phyloP scores from a whole-genome alignment of 2,113 vertebrate genomes.

The Sebastes fasciatus region DNA sequence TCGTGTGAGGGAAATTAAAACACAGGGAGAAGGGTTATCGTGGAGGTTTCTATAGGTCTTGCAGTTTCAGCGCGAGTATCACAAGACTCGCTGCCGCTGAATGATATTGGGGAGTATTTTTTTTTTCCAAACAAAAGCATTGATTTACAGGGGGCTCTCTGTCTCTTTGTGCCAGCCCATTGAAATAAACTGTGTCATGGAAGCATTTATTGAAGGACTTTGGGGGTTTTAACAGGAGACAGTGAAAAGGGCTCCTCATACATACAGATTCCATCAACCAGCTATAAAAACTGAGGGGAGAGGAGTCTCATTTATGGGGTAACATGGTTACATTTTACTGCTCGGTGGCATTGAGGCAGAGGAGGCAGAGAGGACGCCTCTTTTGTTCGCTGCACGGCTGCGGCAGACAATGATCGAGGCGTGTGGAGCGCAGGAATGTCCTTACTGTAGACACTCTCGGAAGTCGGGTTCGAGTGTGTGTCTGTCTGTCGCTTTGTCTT shows the following conservation, averaged over 20 bases:
- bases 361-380: constrained; percentile 66
- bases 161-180: constrained; percentile 46
- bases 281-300: constrained; percentile 74
- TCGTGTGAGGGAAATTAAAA: constrained; percentile 66
- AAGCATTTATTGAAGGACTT: constrained; percentile 77
- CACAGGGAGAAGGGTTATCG: constrained; percentile 55
- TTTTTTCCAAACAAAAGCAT: constrained; percentile 73
- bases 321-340: constrained; percentile 78
- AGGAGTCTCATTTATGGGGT: constrained; percentile 70
- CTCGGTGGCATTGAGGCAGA: constrained; percentile 68
- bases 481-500: constrained; percentile 79
- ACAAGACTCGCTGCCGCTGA: constrained; percentile 55
- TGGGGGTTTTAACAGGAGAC: constrained; percentile 72
- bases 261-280: constrained; percentile 71
- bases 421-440: constrained; percentile 75
- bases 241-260: constrained; percentile 72
- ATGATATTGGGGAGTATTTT: constrained; percentile 50
- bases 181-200: constrained; percentile 75
- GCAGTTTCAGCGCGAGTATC: constrained; percentile 63
- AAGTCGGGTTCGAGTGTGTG: constrained; percentile 76
- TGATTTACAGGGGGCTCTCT: constrained; percentile 67
- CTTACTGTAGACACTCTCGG: constrained; percentile 81
- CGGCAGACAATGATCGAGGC: constrained; percentile 74
- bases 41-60: constrained; percentile 70
- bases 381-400: constrained; percentile 70